Conservation (phyloP, 2,113 vertebrate genomes). For the Laticauda laticaudata region DNA sequence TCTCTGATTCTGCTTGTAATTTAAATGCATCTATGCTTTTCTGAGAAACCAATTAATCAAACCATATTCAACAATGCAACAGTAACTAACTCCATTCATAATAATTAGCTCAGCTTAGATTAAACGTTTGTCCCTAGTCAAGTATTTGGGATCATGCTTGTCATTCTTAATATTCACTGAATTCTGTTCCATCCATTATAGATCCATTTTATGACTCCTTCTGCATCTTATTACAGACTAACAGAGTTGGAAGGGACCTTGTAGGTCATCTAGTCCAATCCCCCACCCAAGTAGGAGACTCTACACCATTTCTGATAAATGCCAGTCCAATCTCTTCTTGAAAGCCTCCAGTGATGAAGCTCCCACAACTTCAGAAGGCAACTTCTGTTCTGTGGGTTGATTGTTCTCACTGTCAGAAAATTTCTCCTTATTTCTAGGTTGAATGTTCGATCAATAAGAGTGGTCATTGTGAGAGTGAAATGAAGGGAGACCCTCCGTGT, state of each 20-base stretch:
- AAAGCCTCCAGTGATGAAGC: too few species aligned
- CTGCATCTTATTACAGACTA: not conserved
- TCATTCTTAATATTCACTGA: not conserved
- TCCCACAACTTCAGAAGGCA: too few species aligned
- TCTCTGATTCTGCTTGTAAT: not conserved
- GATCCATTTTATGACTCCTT: not conserved
- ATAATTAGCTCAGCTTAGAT: not conserved
- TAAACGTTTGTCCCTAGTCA: not conserved
- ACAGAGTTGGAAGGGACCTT: too few species aligned
- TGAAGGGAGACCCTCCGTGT: not conserved
- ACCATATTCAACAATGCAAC: not conserved
- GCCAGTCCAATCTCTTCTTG: too few species aligned
- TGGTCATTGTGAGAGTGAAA: not conserved
- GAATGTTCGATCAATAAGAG: not conserved
- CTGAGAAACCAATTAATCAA: not conserved
- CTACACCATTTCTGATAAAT: too few species aligned
- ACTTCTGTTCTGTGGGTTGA: too few species aligned
- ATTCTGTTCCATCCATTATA: not conserved
- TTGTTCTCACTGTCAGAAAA: too few species aligned
- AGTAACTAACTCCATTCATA: not conserved
- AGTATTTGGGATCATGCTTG: not conserved
- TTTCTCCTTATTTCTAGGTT: too few species aligned
- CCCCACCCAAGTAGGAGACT: too few species aligned
- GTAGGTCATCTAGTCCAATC: too few species aligned
- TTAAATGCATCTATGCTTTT: not conserved